These are phyloP conservation scores for Drosophila engyochracea DNA, from an alignment of 2,888 invertebrate genomes.

Conservation along the genomic window DNA sequence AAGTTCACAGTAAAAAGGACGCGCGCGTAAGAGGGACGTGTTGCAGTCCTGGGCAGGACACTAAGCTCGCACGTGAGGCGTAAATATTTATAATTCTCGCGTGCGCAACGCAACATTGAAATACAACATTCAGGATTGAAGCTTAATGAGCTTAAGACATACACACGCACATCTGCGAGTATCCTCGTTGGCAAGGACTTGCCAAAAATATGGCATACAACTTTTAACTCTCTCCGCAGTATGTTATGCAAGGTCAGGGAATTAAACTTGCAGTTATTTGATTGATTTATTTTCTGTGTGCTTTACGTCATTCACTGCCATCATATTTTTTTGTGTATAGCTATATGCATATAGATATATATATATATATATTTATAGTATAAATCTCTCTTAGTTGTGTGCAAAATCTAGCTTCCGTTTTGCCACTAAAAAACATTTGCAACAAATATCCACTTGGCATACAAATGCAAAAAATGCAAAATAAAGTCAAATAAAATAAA, in stretches of 20 bases:
- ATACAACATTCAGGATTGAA: constrained; percentile 27
- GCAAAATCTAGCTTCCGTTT: constrained; percentile 4
- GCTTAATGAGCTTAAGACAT: constrained; percentile 30
- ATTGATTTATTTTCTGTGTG: constrained; percentile 17
- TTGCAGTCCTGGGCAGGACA: constrained; percentile 30
- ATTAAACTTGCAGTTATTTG: constrained; percentile 7
- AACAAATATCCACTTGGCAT: constrained; percentile 7
- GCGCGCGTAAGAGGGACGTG: constrained; percentile 16
- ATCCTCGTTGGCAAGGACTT: not conserved
- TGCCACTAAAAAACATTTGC: not conserved
- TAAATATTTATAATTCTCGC: constrained; percentile 42
- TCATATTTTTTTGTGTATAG: not conserved
- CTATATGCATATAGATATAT: not conserved
- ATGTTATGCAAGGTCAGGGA: constrained; percentile 21
- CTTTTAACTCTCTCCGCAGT: not conserved
- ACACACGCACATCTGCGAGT: not conserved
- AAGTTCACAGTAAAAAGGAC: constrained; percentile 58
- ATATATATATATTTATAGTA: not conserved
- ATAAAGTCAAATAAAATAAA: too few species aligned
- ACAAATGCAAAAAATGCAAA: constrained; percentile 9
- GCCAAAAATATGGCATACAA: not conserved
- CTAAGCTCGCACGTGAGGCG: constrained; percentile 50
- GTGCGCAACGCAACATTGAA: constrained; percentile 11
- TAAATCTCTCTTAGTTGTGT: not conserved
- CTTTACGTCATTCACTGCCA: not conserved